Evolutionary conservation across 2,888 invertebrate species (phyloP).

Genomic region (Drosophila multiciliata): DNA sequence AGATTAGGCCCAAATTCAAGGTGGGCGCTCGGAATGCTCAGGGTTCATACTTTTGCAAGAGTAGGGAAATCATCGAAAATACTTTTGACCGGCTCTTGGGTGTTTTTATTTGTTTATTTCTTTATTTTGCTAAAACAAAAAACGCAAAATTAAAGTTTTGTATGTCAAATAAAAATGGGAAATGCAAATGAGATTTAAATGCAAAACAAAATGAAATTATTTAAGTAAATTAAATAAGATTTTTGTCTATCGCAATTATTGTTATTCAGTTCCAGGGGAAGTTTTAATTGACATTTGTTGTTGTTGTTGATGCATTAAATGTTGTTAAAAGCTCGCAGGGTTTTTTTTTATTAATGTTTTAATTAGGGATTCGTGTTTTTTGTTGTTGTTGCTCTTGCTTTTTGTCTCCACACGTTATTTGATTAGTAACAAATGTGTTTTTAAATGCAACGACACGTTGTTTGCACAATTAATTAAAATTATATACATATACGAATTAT

Average conservation of each 20-base stretch:
- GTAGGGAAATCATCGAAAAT: slow-evolving; percentile 44
- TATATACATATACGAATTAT: slow-evolving; percentile 49
- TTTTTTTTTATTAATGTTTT: neutral
- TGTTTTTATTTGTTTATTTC: slow-evolving; percentile 26
- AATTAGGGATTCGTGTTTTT: slow-evolving; percentile 30
- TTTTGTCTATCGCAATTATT: slow-evolving; percentile 60
- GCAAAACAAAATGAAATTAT: slow-evolving; percentile 82
- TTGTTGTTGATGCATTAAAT: slow-evolving; percentile 47
- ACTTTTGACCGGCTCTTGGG: slow-evolving; percentile 41
- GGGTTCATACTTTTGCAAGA: slow-evolving; percentile 27
- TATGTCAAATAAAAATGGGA: slow-evolving; percentile 38
- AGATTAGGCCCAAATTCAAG: slow-evolving; percentile 33
- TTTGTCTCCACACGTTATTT: slow-evolving; percentile 34
- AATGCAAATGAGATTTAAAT: slow-evolving; percentile 57
- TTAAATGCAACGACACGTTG: slow-evolving; percentile 70
- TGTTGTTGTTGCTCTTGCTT: slow-evolving; percentile 21
- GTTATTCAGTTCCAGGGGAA: slow-evolving; percentile 19
- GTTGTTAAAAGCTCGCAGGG: slow-evolving; percentile 41
- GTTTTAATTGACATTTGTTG: slow-evolving; percentile 43
- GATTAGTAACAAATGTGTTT: slow-evolving; percentile 82
- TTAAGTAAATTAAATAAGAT: slow-evolving; percentile 83
- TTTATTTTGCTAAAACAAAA: slow-evolving; percentile 72
- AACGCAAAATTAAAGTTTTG: slow-evolving; percentile 51
- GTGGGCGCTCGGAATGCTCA: slow-evolving; percentile 64
- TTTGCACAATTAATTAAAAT: slow-evolving; percentile 72